These are phyloP conservation scores for Hemibagrus wyckioides DNA, from an alignment of 2,113 vertebrate genomes.

Conservation along the genomic window DNA sequence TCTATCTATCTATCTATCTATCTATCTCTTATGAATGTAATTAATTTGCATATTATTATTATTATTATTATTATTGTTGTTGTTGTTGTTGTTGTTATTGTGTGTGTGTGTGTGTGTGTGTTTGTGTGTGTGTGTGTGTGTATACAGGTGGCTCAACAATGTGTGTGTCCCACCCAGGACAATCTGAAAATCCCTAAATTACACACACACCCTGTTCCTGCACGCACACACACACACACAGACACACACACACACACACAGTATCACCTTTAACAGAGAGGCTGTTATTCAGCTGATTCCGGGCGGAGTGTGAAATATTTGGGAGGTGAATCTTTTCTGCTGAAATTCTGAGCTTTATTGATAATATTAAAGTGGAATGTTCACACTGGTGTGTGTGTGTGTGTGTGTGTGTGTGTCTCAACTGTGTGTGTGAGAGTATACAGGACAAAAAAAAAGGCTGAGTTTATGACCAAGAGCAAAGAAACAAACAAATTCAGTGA, in stretches of 20 bases:
- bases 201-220: conserved; percentile 27
- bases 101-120: not conserved
- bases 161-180: conserved; percentile 39
- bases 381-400: not conserved
- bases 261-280: not conserved
- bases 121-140: not conserved
- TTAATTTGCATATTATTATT: too few relatives aligned
- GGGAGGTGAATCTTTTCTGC: too few relatives aligned
- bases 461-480: not conserved
- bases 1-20: too few relatives aligned
- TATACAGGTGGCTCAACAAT: conserved; percentile 28
- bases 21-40: too few relatives aligned
- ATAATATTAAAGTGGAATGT: not conserved
- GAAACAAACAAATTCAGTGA: not conserved
- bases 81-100: not conserved
- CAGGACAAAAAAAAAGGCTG: not conserved
- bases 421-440: not conserved
- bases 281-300: not conserved
- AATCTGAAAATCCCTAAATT: conserved; percentile 50
- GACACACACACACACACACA: not conserved
- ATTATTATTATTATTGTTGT: too few relatives aligned
- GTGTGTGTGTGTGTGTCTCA: not conserved
- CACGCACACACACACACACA: conserved; percentile 22
- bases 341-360: not conserved
- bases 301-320: too few relatives aligned